phyloP scores from a whole-genome alignment of 2,797 vertebrate species.

The Melanotaenia pygmaea region DNA sequence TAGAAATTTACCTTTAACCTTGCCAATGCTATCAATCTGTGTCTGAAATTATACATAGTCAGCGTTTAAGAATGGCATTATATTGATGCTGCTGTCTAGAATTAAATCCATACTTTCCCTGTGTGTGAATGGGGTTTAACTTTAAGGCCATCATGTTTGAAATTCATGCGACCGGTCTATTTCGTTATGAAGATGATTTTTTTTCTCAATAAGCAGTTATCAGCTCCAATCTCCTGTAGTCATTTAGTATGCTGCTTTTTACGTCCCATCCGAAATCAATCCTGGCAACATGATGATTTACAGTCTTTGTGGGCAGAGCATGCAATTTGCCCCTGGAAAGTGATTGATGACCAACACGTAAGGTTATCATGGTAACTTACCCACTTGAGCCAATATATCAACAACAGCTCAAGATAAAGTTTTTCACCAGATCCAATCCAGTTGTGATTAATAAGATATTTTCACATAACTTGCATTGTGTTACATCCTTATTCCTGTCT shows the following conservation, averaged over 20 bases:
- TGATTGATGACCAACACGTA: constrained; percentile 69
- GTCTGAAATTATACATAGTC: constrained; percentile 42
- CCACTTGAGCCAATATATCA: constrained; percentile 49
- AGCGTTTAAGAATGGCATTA: constrained; percentile 39
- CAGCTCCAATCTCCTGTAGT: constrained; percentile 10
- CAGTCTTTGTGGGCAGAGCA: constrained; percentile 48
- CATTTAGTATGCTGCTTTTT: constrained; percentile 12
- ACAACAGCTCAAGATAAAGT: constrained; percentile 28
- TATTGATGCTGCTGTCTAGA: constrained; percentile 40
- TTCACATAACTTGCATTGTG: background rate
- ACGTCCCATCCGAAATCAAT: constrained; percentile 40
- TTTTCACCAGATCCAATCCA: constrained; percentile 24
- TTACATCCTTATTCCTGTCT: constrained; percentile 21
- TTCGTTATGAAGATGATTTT: constrained; percentile 2
- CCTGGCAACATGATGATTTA: constrained; percentile 36
- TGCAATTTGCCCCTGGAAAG: constrained; percentile 48
- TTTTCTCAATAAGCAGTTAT: background rate
- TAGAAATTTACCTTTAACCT: constrained; percentile 34
- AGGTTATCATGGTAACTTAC: constrained; percentile 67
- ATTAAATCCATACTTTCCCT: constrained; percentile 45
- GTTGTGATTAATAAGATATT: constrained; percentile 37
- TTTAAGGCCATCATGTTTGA: constrained; percentile 26
- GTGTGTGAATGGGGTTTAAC: constrained; percentile 17
- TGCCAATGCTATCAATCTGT: constrained; percentile 31
- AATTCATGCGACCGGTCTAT: background rate